Percentiles rank a stretch among this genome's conserved stretches.
Conservation (phyloP, 1,140 invertebrate species). For the Lutraria rhynchaena region DNA sequence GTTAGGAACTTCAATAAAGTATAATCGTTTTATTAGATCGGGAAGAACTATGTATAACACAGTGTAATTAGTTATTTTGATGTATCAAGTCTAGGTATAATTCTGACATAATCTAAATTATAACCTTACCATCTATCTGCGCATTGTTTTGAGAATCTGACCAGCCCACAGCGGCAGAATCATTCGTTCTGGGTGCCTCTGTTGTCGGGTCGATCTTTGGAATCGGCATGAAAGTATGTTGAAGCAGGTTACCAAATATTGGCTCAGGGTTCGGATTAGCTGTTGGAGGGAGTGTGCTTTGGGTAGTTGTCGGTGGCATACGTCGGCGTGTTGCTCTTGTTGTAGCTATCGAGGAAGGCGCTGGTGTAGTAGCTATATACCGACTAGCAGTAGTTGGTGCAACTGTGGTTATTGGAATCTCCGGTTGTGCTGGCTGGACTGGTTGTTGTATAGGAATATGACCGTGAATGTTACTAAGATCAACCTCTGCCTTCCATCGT, state of each 20-base stretch:
- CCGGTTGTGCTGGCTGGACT: background rate
- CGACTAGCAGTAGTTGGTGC: background rate
- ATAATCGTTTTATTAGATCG: no score
- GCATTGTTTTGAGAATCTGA: background rate
- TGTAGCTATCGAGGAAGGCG: background rate
- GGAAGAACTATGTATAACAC: no score
- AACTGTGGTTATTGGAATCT: background rate
- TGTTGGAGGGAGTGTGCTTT: background rate
- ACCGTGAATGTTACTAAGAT: conserved; percentile 5
- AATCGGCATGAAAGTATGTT: conserved; percentile 46
- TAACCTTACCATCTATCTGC: conserved; percentile 8
- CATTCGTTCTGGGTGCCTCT: background rate
- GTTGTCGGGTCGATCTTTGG: conserved; percentile 30
- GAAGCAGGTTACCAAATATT: conserved; percentile 40
- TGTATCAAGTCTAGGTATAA: no score
- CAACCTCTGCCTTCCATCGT: conserved; percentile 23
- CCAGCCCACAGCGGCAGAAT: background rate
- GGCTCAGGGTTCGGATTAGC: conserved; percentile 49
- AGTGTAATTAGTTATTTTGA: no score
- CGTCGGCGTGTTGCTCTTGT: background rate
- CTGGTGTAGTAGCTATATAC: background rate
- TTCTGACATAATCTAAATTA: no score
- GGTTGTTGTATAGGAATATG: conserved; percentile 31
- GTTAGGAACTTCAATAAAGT: no score
- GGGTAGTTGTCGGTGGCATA: background rate